These are phyloP conservation scores for Eulemur mongoz DNA, from an alignment of 2,797 vertebrate genomes.

Conservation along the genomic window DNA sequence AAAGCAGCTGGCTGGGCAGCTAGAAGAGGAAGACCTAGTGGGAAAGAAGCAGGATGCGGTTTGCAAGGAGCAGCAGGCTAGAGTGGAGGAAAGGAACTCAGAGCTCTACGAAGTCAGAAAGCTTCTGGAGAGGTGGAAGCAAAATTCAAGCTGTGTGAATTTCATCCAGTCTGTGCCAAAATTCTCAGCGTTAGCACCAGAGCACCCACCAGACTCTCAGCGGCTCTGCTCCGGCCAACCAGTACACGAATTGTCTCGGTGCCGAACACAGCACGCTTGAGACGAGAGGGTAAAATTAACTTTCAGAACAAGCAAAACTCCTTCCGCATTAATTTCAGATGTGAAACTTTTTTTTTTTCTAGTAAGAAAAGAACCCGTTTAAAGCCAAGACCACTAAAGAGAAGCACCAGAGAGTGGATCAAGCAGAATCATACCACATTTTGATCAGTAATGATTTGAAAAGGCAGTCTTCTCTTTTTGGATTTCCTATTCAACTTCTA, in stretches of 20 bases:
- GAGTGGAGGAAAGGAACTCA: slow-evolving; percentile 91
- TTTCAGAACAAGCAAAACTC: slow-evolving; percentile 67
- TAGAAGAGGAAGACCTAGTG: slow-evolving; percentile 90
- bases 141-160: slow-evolving; percentile 89
- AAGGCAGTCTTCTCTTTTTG: slow-evolving; percentile 67
- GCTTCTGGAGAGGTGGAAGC: slow-evolving; percentile 89
- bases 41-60: slow-evolving; percentile 91
- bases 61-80: slow-evolving; percentile 93
- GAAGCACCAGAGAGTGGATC: slow-evolving; percentile 67
- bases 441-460: slow-evolving; percentile 53
- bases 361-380: slow-evolving; percentile 67
- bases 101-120: slow-evolving; percentile 93
- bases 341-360: slow-evolving; percentile 74
- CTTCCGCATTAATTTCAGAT: slow-evolving; percentile 80
- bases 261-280: slow-evolving; percentile 85
- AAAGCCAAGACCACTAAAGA: slow-evolving; percentile 71
- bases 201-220: slow-evolving; percentile 90
- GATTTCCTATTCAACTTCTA: slow-evolving; percentile 31
- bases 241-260: slow-evolving; percentile 91
- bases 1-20: slow-evolving; percentile 86
- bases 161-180: slow-evolving; percentile 89
- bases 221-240: slow-evolving; percentile 90
- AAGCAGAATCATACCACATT: slow-evolving; percentile 7
- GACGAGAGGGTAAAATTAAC: slow-evolving; percentile 79
- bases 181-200: slow-evolving; percentile 92